Base-by-base conservation (phyloP, 2,888 invertebrate species). In the Pristionchus exspectatus region DNA sequence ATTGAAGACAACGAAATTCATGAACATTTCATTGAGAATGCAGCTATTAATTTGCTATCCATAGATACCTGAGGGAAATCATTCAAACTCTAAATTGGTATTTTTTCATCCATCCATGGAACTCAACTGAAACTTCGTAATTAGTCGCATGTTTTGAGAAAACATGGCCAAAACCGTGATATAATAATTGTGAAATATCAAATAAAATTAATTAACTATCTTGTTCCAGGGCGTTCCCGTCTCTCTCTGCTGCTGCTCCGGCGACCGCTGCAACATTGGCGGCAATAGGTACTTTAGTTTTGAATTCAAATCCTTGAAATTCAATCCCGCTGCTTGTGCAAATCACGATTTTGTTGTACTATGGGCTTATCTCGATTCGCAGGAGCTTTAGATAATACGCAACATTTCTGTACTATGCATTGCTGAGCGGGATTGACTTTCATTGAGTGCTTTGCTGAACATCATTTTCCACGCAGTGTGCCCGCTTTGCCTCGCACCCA, bases 251-350 rank as follows among this genome's bases (percentile, higher is more conserved):
- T 88, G 87, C 56, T 88, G 87, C 74, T 56, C 56, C 24, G 72
- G 74, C 7, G 87, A 88, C n/a, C 87, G 87, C 27, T 88, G 87
- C 87, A 88, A 88, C 56, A 88, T 72, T 54, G 74, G 74, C 74
- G 44, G 30, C 27, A 69, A 69, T n/a, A 87, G 69, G 87, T 87
- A 59, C 33, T 0, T 21, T n/a, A n/a, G 33, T 18, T 18, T 74
- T 81, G 14, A 44, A 44, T n/a, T 84, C 77, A 4, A 77, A 69
- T 24, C 38, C 21, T 5, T 21, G 38, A 69, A n/a, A 56, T 0
- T 5, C n/a, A 33, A 72, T 16, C 7, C 30, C 16, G 18, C 72
- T 16, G 44, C 12, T 7, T 12, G 10, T 9, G 0, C 9, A 50
- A 50, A 50, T 50, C 44, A 50, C 44, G 0, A 9, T 9, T 50